phyloP scores from a whole-genome alignment of 2,888 invertebrate species.

The Lasioglossum lativentre region DNA sequence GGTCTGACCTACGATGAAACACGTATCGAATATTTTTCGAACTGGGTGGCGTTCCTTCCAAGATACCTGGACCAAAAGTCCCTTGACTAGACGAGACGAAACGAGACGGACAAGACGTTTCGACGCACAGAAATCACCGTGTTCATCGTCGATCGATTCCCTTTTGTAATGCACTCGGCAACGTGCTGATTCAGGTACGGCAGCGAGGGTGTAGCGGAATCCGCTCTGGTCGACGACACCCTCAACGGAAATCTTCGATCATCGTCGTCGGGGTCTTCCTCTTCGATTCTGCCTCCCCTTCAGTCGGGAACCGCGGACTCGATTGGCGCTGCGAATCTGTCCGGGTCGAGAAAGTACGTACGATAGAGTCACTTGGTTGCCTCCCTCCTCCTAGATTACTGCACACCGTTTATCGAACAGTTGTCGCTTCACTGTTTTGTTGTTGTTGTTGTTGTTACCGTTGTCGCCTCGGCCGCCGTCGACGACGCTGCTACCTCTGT shows the following conservation, averaged over 20 bases:
- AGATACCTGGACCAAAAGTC: neutral
- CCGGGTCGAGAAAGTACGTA: constrained; percentile 79
- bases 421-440: constrained; percentile 46
- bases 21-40: neutral
- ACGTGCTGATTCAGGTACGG: constrained; percentile 80
- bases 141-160: constrained; percentile 42
- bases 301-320: constrained; percentile 74
- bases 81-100: neutral
- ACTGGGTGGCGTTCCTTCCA: no score
- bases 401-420: constrained; percentile 28
- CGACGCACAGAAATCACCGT: constrained; percentile 5
- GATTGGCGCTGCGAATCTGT: constrained; percentile 69
- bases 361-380: constrained; percentile 57
- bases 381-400: constrained; percentile 26
- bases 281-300: constrained; percentile 73
- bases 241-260: constrained; percentile 82
- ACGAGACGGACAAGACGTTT: neutral
- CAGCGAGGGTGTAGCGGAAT: constrained; percentile 82
- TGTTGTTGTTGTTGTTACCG: constrained; percentile 13
- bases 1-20: no score
- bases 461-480: neutral
- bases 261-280: constrained; percentile 63
- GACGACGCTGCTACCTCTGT: constrained; percentile 10
- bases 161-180: constrained; percentile 51
- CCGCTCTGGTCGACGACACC: constrained; percentile 83